Conservation (phyloP, 1,140 invertebrate species). For the silkworm (Bombyx mori) region ASM3026992v2 NC_085116.1:1337501-1338000, state of each 20-base stretch:
- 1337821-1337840: too few species aligned
- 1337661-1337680: slow-evolving; percentile 41
- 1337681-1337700: slow-evolving; percentile 22
- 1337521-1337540: slow-evolving; percentile 7
- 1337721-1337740: slow-evolving; percentile 35
- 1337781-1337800: too few species aligned
- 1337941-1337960: too few species aligned
- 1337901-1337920: too few species aligned
- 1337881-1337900: too few species aligned
- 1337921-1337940: too few species aligned
- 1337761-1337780: slow-evolving; percentile 5
- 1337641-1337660: slow-evolving; percentile 33
- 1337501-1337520: slow-evolving; percentile 2
- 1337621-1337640: slow-evolving; percentile 26
- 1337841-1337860: too few species aligned
- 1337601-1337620: background rate
- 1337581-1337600: slow-evolving; percentile 3
- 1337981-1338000: too few species aligned
- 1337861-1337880: too few species aligned
- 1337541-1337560: slow-evolving; percentile 30
- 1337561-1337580: slow-evolving; percentile 47
- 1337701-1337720: slow-evolving; percentile 34
- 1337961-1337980: too few species aligned
- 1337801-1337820: too few species aligned
- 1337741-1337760: slow-evolving; percentile 33